phyloP scores from a whole-genome alignment of 1,140 invertebrate species.

The Nymphalis io region DNA sequence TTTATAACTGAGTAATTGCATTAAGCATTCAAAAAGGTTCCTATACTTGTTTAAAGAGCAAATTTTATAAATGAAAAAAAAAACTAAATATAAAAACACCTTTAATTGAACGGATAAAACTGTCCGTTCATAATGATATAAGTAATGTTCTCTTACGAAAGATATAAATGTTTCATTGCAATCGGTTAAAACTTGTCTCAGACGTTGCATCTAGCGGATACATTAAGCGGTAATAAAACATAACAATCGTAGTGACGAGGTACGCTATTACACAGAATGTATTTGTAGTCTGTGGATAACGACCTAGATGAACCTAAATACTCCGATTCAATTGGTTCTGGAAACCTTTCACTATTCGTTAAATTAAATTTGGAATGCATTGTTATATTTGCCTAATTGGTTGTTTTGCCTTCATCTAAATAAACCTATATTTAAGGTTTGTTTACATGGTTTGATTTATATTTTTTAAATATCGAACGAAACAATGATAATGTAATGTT shows the following conservation, averaged over 20 bases:
- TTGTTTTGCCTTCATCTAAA: too few species aligned
- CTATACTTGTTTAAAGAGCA: too few species aligned
- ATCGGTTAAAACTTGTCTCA: background rate
- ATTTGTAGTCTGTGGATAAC: background rate
- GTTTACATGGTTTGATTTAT: too few species aligned
- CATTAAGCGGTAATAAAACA: conserved; percentile 18
- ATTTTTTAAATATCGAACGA: too few species aligned
- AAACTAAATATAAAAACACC: background rate
- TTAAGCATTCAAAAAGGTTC: too few species aligned
- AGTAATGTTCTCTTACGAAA: conserved; percentile 2
- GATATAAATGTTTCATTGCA: conserved; percentile 9
- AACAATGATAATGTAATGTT: too few species aligned
- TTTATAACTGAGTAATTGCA: too few species aligned
- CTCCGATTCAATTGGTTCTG: background rate
- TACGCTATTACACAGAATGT: conserved; percentile 19
- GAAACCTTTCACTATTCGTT: conserved; percentile 1
- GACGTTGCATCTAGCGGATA: background rate
- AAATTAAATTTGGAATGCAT: background rate
- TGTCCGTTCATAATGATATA: background rate
- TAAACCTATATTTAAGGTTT: too few species aligned
- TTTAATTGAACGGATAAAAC: background rate
- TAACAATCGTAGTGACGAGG: conserved; percentile 15
- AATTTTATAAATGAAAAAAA: background rate
- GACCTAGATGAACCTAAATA: background rate
- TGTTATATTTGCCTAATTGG: background rate